These are phyloP conservation scores for Botrylloides violaceus DNA, from an alignment of 23 tunicate species.

Conservation along the genomic window DNA sequence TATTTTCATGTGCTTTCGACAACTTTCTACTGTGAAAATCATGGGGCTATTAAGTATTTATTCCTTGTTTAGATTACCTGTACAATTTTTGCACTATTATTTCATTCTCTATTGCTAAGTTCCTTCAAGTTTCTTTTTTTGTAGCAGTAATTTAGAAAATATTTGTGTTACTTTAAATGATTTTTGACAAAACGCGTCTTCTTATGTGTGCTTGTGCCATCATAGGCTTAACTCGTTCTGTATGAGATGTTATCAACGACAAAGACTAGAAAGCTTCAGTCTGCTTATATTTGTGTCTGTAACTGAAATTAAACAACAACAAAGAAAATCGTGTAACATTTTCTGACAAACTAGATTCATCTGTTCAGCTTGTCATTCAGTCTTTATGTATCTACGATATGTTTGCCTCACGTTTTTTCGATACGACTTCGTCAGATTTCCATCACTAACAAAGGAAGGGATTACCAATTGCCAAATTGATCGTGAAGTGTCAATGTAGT, in stretches of 20 bases:
- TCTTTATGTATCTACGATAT: neutral
- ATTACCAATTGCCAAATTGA: neutral
- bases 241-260: neutral
- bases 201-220: neutral
- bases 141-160: neutral
- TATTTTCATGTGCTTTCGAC: neutral
- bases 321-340: no score
- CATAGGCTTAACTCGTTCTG: neutral
- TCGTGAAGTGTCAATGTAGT: neutral
- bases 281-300: neutral
- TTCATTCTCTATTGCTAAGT: neutral
- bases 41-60: neutral
- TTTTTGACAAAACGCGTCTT: neutral
- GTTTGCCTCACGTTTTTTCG: neutral
- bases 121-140: neutral
- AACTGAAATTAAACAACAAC: no score
- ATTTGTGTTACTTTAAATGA: neutral
- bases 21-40: slow-evolving; percentile 19
- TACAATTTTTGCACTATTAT: neutral
- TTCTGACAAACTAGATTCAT: no score
- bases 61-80: neutral
- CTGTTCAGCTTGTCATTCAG: neutral
- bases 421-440: neutral
- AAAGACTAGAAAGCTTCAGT: neutral
- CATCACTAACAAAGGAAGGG: neutral